Conservation (phyloP, 2,888 invertebrate genomes). For the Drosophila histrio region DNA sequence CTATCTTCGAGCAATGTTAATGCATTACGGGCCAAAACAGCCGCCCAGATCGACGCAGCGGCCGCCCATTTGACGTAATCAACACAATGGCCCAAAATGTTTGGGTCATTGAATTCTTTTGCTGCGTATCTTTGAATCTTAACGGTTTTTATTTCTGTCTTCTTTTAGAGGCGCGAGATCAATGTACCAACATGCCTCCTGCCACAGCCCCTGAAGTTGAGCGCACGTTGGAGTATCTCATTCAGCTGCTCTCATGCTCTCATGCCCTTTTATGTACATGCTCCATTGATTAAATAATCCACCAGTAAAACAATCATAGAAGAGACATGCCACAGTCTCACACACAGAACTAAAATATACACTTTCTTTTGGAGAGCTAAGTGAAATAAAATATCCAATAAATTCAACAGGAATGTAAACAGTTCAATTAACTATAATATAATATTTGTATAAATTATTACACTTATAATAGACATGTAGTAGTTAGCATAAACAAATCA, state of each 20-base stretch:
- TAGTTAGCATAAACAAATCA: no score
- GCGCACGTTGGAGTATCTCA: conserved; percentile 61
- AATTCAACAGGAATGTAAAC: neutral
- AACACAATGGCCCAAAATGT: conserved; percentile 72
- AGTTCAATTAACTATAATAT: no score
- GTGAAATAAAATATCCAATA: no score
- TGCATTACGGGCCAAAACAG: conserved; percentile 58
- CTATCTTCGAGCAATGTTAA: conserved; percentile 65
- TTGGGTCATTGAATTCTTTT: conserved; percentile 73
- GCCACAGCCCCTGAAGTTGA: conserved; percentile 37
- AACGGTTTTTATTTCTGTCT: conserved; percentile 54
- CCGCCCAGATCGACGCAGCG: conserved; percentile 62
- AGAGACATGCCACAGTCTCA: neutral
- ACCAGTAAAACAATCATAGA: conserved; percentile 24
- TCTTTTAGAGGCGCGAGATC: conserved; percentile 56
- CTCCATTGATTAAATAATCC: conserved; percentile 75
- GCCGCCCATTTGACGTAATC: conserved; percentile 73
- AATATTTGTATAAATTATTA: no score
- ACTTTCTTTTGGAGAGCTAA: conserved; percentile 16
- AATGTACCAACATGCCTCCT: conserved; percentile 51
- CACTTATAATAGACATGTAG: no score
- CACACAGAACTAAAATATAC: conserved; percentile 35
- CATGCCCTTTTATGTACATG: conserved; percentile 63
- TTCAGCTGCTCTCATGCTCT: conserved; percentile 44
- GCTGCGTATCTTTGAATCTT: conserved; percentile 67